Base-by-base conservation (phyloP, 2,888 invertebrate species). In the Netelia fuscicornis region DNA sequence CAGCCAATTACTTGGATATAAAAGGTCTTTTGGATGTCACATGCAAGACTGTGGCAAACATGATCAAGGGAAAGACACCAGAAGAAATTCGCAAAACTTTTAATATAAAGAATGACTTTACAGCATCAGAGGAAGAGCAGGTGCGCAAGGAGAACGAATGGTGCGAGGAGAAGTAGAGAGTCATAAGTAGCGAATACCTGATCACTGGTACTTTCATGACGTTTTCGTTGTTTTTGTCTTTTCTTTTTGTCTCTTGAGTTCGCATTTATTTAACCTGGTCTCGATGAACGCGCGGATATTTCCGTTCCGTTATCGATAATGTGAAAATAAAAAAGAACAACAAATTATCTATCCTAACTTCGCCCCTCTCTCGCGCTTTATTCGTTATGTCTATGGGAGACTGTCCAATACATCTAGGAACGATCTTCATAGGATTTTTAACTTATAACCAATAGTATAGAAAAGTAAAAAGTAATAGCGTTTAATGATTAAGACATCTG, bases 51-150 rank as follows among this genome's bases (percentile, higher is more conserved):
- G 98, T 99, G 70, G 99, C 99, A 6, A 99, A 99, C 93, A 99
- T 99, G 99, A 99, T 99, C 90, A 99, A 99, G 94, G 98, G 98
- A 13, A 99, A 99, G 93, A 98, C 98, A n/a, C 98, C 98, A 0
- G 98, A 99, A 91, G 99, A 99, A 93, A 99, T 99, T 86, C 96
- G 99, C 10, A 98, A 98, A 93, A 98, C 98, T 0, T 99, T 99
- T 93, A 98, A 98, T 93, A 99, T 99, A 86, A 98, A 98, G 94
- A 99, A 98, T 94, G 99, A 99, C 93, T 99, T 99, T 90, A 97
- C 98, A 8, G 97, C 98, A 1, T 97, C 98, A 54, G 99, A 99
- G 93, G 99, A 99, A 94, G 99, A 99, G 90, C 99, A 99, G 94
- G 98, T 99, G n/a, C 97, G 98, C 91, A 98, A 98, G 92, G 98